A percentile compares a stretch with the other conserved stretches of the same genome.
These are phyloP conservation scores for Andrena cerasifolii DNA, from an alignment of 1,140 invertebrate genomes.

Conservation along the genomic window DNA sequence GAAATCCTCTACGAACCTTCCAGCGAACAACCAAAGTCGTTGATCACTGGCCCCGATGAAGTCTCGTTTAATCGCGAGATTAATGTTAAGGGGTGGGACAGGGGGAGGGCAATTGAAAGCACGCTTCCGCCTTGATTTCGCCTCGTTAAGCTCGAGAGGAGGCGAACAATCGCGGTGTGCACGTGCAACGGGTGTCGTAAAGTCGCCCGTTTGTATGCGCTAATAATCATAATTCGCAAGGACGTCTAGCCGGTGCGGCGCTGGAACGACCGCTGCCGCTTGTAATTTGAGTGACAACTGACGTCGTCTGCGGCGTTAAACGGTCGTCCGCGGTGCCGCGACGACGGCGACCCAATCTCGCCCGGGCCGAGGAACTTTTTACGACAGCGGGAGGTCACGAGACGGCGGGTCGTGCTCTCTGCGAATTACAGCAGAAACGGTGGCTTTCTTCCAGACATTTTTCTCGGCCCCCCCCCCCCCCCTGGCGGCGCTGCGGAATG, in stretches of 20 bases:
- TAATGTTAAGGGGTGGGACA: no score
- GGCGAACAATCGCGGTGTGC: no score
- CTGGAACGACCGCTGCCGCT: conserved; percentile 41
- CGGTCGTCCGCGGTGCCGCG: conserved; percentile 11
- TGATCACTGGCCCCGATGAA: no score
- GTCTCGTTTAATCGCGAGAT: no score
- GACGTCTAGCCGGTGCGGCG: conserved; percentile 42
- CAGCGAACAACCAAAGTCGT: no score
- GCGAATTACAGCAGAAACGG: conserved; percentile 58
- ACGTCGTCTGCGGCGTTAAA: conserved; percentile 47
- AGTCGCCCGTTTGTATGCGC: conserved; percentile 28
- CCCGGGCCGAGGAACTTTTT: conserved; percentile 51
- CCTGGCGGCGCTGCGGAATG: conserved; percentile 27
- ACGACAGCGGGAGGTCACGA: conserved; percentile 47
- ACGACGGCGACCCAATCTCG: conserved; percentile 55
- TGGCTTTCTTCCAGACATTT: conserved; percentile 55
- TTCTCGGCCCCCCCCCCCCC: conserved; percentile 37
- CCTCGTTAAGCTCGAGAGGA: no score
- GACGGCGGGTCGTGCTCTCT: conserved; percentile 21
- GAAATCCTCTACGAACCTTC: no score
- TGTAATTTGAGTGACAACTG: conserved; percentile 56
- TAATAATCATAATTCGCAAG: conserved; percentile 63
- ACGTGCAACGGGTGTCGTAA: not conserved
- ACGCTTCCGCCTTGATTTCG: no score
- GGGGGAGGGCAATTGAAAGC: no score